Evolutionary conservation across 2,888 invertebrate species (phyloP).

Genomic region (Hartigia nigra): DNA sequence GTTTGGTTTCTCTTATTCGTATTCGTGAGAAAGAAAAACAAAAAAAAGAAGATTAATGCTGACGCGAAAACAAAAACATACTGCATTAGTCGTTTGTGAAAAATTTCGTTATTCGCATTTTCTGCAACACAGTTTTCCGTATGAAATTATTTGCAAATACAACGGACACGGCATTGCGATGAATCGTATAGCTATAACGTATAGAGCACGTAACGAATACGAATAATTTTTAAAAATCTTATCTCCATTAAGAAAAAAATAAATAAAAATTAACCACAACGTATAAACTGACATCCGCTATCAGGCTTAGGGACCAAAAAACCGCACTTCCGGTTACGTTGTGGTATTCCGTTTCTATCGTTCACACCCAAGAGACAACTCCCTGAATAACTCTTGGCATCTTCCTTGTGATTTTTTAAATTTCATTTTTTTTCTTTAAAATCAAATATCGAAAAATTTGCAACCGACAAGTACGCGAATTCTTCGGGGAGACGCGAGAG

Average conservation of each 20-base stretch:
- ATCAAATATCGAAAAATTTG: background rate
- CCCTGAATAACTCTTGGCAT: background rate
- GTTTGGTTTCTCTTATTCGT: background rate
- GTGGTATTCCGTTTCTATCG: background rate
- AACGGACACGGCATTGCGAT: constrained; percentile 52
- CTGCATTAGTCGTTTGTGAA: background rate
- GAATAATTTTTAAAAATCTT: background rate
- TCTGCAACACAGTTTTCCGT: background rate
- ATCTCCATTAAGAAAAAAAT: background rate
- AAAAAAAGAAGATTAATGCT: constrained; percentile 33
- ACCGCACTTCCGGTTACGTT: constrained; percentile 34
- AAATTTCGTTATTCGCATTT: background rate
- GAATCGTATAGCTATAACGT: constrained; percentile 52
- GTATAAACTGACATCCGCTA: constrained; percentile 20
- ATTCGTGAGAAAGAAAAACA: background rate
- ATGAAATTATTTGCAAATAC: constrained; percentile 32
- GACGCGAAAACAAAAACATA: constrained; percentile 7
- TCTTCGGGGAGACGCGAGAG: background rate
- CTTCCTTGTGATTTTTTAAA: constrained; percentile 15
- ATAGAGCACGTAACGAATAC: background rate
- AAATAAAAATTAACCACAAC: constrained; percentile 10
- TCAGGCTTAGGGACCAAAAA: constrained; percentile 17
- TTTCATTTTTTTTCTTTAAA: background rate
- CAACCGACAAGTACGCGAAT: background rate
- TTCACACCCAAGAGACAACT: background rate